Percentiles rank a stretch among this genome's conserved stretches.
These are phyloP conservation scores for Netelia fuscicornis DNA, from an alignment of 2,888 invertebrate genomes.

Conservation along the genomic window DNA sequence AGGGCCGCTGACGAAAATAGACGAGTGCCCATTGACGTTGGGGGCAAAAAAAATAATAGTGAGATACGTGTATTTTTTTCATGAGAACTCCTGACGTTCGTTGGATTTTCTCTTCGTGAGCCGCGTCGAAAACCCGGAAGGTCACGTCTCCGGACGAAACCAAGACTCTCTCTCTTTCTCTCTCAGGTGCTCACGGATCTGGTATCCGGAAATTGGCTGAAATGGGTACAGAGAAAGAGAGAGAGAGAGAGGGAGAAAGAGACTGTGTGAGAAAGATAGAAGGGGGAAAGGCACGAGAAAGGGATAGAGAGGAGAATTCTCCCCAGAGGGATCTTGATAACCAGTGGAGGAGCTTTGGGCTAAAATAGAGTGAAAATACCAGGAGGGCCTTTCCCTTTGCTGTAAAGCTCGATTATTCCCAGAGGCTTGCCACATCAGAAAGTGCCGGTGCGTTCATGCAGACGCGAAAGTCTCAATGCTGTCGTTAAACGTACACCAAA, in stretches of 20 bases:
- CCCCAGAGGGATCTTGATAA: slow-evolving; percentile 51
- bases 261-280: slow-evolving; percentile 9
- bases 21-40: not conserved
- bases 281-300: not conserved
- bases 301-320: slow-evolving; percentile 46
- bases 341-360: slow-evolving; percentile 43
- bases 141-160: slow-evolving; percentile 38
- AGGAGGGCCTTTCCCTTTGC: slow-evolving; percentile 45
- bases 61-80: slow-evolving; percentile 21
- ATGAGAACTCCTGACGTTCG: slow-evolving; percentile 5
- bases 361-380: slow-evolving; percentile 65
- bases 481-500: slow-evolving; percentile 2
- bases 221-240: slow-evolving; percentile 62
- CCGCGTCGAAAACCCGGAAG: slow-evolving; percentile 23
- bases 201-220: slow-evolving; percentile 74
- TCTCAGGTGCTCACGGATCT: slow-evolving; percentile 41
- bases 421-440: slow-evolving; percentile 61
- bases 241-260: slow-evolving; percentile 6
- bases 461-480: slow-evolving; percentile 1
- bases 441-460: slow-evolving; percentile 47
- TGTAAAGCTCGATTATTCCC: slow-evolving; percentile 65
- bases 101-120: slow-evolving; percentile 15
- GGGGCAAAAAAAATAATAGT: not conserved
- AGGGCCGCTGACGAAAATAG: not conserved
- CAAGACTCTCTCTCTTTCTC: slow-evolving; percentile 20